Evolutionary conservation across 2,113 vertebrate species (phyloP).

Genomic region (Alectura lathami): DNA sequence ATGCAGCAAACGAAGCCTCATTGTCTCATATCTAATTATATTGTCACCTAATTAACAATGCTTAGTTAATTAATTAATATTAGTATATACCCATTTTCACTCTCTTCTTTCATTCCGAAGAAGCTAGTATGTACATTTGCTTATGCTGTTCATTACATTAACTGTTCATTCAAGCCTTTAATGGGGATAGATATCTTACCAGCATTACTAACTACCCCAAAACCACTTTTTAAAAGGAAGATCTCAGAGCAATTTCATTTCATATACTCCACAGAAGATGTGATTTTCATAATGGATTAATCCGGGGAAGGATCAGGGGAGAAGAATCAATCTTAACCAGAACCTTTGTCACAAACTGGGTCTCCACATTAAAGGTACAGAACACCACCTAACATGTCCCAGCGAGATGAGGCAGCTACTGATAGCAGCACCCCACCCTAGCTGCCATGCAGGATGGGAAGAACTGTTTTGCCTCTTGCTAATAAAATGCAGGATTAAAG

Average conservation of each 20-base stretch:
- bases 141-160: not conserved
- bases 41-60: conserved; percentile 13
- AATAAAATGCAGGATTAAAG: not conserved
- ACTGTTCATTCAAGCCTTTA: not conserved
- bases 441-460: not conserved
- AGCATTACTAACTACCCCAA: not conserved
- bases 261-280: not conserved
- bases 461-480: not conserved
- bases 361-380: not conserved
- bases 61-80: conserved; percentile 52
- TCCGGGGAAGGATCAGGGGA: accelerated
- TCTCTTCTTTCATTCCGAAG: not conserved
- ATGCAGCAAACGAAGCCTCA: conserved; percentile 13
- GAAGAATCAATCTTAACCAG: not conserved
- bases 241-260: not conserved
- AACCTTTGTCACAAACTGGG: not conserved
- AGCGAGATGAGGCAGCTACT: not conserved
- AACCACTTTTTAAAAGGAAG: not conserved
- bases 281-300: not conserved
- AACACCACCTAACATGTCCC: accelerated
- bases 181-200: not conserved
- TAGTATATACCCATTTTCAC: not conserved
- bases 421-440: not conserved
- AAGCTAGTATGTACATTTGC: not conserved
- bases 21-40: conserved; percentile 18